Conservation (phyloP, 2,888 invertebrate genomes). For the Villa cingulata region DNA sequence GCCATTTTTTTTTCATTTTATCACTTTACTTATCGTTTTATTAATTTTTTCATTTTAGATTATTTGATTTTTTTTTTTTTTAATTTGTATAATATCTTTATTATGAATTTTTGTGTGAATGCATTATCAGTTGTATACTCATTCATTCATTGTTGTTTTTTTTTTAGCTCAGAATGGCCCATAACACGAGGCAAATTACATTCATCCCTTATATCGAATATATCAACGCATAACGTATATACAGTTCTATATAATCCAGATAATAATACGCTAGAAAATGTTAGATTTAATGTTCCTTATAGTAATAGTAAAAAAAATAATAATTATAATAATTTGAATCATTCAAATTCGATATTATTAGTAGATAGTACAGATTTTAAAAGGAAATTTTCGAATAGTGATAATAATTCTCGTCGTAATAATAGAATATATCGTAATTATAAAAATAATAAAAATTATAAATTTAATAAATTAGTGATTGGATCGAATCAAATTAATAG, state of each 20-base stretch:
- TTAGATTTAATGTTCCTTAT: slow-evolving; percentile 9
- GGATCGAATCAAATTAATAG: too few species aligned
- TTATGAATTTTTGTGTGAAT: slow-evolving; percentile 5
- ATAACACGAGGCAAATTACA: background rate
- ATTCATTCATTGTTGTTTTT: too few species aligned
- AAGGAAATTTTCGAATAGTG: slow-evolving; percentile 6
- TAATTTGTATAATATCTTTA: too few species aligned
- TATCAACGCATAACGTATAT: slow-evolving; percentile 3
- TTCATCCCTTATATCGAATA: background rate
- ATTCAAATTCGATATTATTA: slow-evolving; percentile 9
- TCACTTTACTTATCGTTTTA: too few species aligned
- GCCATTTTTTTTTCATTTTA: too few species aligned
- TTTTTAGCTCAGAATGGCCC: slow-evolving; percentile 15
- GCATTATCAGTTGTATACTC: too few species aligned
- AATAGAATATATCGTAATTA: too few species aligned
- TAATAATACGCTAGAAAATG: slow-evolving; percentile 9
- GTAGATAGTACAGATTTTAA: slow-evolving; percentile 13
- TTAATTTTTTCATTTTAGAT: too few species aligned
- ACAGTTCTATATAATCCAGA: slow-evolving; percentile 9
- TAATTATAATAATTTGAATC: slow-evolving; percentile 1
- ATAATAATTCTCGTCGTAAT: too few species aligned
- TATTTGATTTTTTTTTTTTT: background rate
- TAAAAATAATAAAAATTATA: too few species aligned
- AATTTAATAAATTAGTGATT: too few species aligned
- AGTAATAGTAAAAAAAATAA: too few species aligned